phyloP scores from a whole-genome alignment of 2,797 vertebrate genomes.

The Spheniscus humboldti region DNA sequence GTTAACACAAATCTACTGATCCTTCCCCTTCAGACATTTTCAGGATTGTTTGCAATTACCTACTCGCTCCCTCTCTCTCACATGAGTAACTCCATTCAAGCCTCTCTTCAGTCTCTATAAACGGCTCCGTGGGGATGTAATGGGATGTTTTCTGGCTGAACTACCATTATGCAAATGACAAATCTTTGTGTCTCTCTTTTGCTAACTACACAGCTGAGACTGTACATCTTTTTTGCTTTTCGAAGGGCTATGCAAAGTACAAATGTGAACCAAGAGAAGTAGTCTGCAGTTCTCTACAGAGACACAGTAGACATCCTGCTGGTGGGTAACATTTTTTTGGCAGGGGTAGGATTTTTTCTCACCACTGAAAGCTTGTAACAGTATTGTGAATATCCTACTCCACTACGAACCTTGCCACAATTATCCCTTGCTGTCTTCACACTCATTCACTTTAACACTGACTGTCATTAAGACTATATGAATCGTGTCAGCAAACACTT shows the following conservation, averaged over 20 bases:
- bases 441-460: neutral
- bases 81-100: constrained; percentile 46
- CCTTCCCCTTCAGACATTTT: neutral
- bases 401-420: neutral
- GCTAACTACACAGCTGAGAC: neutral
- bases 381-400: neutral
- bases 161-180: neutral
- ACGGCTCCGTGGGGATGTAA: neutral
- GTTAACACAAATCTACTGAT: neutral
- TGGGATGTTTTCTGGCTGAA: neutral
- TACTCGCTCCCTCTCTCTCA: neutral
- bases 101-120: neutral
- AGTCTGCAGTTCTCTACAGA: neutral
- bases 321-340: neutral
- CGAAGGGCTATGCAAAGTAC: neutral
- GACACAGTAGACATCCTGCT: neutral
- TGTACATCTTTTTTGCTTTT: neutral
- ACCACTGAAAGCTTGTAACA: neutral
- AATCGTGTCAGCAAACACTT: neutral
- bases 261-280: neutral
- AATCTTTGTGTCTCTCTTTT: neutral
- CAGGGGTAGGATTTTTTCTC: neutral
- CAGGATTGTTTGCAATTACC: constrained; percentile 1
- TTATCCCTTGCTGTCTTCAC: neutral
- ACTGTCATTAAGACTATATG: neutral